Conservation (phyloP, 2,888 invertebrate genomes). For the Sipha maydis region DNA sequence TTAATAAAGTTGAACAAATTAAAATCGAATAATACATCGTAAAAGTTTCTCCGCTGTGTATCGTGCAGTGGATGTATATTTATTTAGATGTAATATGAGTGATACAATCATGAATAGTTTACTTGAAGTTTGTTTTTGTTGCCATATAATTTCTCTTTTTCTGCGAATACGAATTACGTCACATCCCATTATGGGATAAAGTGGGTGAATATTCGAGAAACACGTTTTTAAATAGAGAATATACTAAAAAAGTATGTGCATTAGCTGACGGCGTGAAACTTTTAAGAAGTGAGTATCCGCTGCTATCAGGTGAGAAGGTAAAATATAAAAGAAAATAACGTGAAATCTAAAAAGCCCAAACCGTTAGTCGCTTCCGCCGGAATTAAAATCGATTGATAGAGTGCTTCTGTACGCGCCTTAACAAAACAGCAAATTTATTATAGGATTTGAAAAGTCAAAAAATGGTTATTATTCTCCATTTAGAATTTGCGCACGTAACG, state of each 20-base stretch:
- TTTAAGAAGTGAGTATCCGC: not conserved
- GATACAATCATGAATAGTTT: not conserved
- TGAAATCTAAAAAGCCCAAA: not conserved
- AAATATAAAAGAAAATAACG: not conserved
- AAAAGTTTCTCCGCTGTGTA: not conserved
- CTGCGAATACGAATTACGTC: not conserved
- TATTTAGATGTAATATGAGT: not conserved
- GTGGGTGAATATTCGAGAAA: not conserved
- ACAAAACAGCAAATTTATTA: not conserved
- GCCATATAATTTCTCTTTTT: not conserved
- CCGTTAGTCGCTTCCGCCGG: conserved; percentile 10
- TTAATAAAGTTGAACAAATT: not conserved
- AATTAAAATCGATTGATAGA: conserved; percentile 11
- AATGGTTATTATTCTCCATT: too few species aligned
- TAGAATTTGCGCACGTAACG: too few species aligned
- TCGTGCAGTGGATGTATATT: too few species aligned
- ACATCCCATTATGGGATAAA: not conserved
- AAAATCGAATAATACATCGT: not conserved
- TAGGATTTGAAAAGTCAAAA: not conserved
- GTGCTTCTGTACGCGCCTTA: not conserved
- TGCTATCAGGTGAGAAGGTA: not conserved
- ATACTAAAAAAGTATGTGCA: not conserved
- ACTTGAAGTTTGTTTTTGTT: not conserved
- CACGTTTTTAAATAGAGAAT: not conserved
- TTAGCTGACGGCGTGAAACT: not conserved